Evolutionary conservation across 1,140 invertebrate genomes (phyloP).

Genomic region (Rhagoletis pomonella): DNA sequence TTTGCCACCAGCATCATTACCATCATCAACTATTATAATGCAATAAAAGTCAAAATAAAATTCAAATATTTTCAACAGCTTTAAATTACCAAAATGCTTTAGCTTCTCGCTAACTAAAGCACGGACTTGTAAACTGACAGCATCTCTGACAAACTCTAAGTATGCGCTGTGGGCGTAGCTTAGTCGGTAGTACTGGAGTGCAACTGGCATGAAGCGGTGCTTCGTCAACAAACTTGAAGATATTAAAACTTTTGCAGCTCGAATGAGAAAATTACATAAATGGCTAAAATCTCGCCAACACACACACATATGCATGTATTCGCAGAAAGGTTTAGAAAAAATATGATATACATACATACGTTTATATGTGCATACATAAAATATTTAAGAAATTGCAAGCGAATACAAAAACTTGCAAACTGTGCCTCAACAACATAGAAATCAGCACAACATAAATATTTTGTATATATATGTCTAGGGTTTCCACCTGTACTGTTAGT

Average conservation of each 20-base stretch:
- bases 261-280: conserved; percentile 46
- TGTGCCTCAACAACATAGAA: neutral
- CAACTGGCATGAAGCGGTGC: conserved; percentile 30
- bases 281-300: neutral
- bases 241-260: conserved; percentile 49
- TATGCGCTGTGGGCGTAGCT: neutral
- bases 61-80: conserved; percentile 52
- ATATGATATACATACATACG: neutral
- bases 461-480: neutral
- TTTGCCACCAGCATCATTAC: conserved; percentile 30
- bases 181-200: neutral
- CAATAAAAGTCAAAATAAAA: conserved; percentile 51
- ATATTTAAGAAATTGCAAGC: neutral
- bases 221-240: conserved; percentile 47
- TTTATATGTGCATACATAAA: neutral
- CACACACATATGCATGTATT: neutral
- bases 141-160: neutral
- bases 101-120: neutral
- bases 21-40: conserved; percentile 50
- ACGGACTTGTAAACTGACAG: neutral
- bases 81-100: conserved; percentile 46
- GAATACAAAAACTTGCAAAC: neutral
- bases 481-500: neutral
- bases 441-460: neutral
- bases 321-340: neutral